These are phyloP conservation scores for Sebastes iracundus DNA, from an alignment of 2,797 vertebrate species.

Conservation along the genomic window DNA sequence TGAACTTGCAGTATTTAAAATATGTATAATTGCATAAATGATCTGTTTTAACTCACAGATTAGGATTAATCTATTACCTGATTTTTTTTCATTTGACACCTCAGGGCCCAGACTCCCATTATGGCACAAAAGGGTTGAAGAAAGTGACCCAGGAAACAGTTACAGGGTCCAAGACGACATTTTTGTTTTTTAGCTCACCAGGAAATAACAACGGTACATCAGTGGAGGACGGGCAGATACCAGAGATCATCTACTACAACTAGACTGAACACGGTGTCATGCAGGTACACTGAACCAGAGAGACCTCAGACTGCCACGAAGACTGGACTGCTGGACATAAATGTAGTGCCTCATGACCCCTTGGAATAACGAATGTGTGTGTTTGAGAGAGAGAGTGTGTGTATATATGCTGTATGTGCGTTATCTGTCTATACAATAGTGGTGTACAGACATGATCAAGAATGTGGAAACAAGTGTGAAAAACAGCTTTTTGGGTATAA, in stretches of 20 bases:
- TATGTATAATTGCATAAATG: not conserved
- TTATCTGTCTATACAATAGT: slow-evolving; percentile 20
- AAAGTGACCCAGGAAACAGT: slow-evolving; percentile 94
- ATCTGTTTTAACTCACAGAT: not conserved
- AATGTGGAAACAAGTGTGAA: slow-evolving; percentile 18
- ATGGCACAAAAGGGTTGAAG: slow-evolving; percentile 97
- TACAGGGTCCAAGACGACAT: slow-evolving; percentile 94
- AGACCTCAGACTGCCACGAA: slow-evolving; percentile 61
- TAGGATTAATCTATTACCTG: not conserved
- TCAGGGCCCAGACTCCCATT: slow-evolving; percentile 97
- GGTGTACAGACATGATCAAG: slow-evolving; percentile 36
- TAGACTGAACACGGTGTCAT: slow-evolving; percentile 71
- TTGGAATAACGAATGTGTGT: slow-evolving; percentile 50
- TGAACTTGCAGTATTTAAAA: not conserved
- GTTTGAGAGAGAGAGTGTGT: not conserved
- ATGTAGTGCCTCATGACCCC: slow-evolving; percentile 64
- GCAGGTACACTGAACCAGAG: slow-evolving; percentile 53
- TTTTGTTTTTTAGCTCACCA: slow-evolving; percentile 96
- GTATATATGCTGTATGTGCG: not conserved
- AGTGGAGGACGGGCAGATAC: slow-evolving; percentile 97
- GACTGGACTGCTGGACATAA: slow-evolving; percentile 57
- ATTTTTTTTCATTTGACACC: not conserved
- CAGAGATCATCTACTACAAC: slow-evolving; percentile 98
- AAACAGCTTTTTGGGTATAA: not conserved
- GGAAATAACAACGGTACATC: slow-evolving; percentile 99